Percentiles rank a stretch among this genome's conserved stretches.
Conservation (phyloP, 2,113 vertebrate species). For the Brachyhypopomus gauderio region DNA sequence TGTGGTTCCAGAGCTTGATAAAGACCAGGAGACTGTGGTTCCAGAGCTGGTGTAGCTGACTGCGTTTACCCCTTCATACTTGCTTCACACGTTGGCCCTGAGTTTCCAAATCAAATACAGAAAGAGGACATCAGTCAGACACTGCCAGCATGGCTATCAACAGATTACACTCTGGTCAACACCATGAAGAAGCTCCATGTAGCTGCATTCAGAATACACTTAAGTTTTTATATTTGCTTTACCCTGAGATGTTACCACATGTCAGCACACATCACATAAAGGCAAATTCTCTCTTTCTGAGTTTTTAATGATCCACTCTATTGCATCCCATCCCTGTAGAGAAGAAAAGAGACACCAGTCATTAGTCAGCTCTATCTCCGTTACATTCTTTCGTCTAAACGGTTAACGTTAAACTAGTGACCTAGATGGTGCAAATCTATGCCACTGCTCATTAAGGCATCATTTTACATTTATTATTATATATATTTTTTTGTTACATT, state of each 20-base stretch:
- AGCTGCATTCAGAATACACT: too few relatives aligned
- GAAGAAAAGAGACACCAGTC: slow-evolving; percentile 4
- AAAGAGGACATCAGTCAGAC: slow-evolving; percentile 17
- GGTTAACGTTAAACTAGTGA: too few relatives aligned
- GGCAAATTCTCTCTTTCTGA: slow-evolving; percentile 82
- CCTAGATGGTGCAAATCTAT: too few relatives aligned
- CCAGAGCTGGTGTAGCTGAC: slow-evolving; percentile 19
- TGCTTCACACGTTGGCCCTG: not conserved
- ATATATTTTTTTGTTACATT: too few relatives aligned
- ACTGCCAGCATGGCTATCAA: too few relatives aligned
- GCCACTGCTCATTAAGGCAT: too few relatives aligned
- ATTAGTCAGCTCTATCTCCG: not conserved
- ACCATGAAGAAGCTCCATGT: too few relatives aligned
- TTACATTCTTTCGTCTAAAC: too few relatives aligned
- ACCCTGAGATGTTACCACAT: slow-evolving; percentile 42
- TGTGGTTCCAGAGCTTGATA: slow-evolving; percentile 23
- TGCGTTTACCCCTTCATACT: not conserved
- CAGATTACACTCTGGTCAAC: too few relatives aligned
- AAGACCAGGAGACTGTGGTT: not conserved
- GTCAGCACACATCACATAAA: slow-evolving; percentile 73
- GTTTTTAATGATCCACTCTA: slow-evolving; percentile 99
- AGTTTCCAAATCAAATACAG: slow-evolving; percentile 13
- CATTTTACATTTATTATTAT: too few relatives aligned
- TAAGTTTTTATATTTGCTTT: not conserved
- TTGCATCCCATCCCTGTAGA: slow-evolving; percentile 96